Evolutionary conservation across 2,888 invertebrate genomes (phyloP).

Genomic region (Tipula vernalis): DNA sequence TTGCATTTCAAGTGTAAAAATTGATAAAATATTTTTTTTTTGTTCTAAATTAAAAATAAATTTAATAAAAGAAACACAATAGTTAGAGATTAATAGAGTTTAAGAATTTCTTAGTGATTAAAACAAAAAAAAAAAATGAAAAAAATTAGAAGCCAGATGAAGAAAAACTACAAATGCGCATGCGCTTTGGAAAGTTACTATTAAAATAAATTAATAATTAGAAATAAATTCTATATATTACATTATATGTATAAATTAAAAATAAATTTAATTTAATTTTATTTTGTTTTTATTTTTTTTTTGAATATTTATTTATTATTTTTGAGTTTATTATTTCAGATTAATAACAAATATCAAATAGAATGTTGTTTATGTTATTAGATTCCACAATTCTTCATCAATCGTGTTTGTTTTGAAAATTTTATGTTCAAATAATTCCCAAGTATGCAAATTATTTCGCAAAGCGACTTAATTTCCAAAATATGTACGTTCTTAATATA

Average conservation of each 20-base stretch:
- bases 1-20: not conserved
- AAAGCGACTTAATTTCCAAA: no score
- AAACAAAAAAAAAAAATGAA: not conserved
- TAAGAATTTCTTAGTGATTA: not conserved
- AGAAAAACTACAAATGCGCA: not conserved
- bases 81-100: not conserved
- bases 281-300: not conserved
- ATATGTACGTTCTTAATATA: no score
- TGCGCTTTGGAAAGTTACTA: not conserved
- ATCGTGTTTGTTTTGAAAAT: no score
- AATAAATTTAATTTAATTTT: not conserved
- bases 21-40: not conserved
- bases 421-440: no score
- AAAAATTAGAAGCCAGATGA: not conserved
- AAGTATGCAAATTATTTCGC: no score
- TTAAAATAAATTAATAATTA: not conserved
- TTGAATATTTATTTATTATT: not conserved
- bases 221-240: not conserved
- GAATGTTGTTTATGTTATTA: no score
- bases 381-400: no score
- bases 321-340: not conserved
- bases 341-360: no score
- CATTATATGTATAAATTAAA: not conserved
- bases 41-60: not conserved
- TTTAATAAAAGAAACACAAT: not conserved